Evolutionary conservation across 92 coral and sea anemone species (phyloP).

Genomic region (Porites lobata): DNA sequence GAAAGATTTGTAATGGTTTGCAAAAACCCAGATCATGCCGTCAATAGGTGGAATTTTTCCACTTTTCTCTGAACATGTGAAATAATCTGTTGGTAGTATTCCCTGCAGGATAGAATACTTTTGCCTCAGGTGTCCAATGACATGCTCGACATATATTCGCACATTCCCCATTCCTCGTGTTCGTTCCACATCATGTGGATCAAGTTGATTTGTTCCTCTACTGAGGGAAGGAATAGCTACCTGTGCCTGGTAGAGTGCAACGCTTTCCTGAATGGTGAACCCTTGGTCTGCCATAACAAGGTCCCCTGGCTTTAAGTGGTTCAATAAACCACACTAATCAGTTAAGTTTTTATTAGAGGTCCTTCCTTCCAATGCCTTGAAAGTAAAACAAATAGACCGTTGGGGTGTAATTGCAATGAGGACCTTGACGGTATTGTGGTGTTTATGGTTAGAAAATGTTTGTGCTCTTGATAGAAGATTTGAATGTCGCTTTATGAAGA

Average conservation of each 20-base stretch:
- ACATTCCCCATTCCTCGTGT: slow-evolving; percentile 48
- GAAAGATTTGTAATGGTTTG: slow-evolving; percentile 41
- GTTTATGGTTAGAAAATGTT: slow-evolving; percentile 9
- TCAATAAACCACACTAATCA: slow-evolving; percentile 50
- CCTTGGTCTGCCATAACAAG: slow-evolving; percentile 53
- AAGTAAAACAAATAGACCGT: no score
- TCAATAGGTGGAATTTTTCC: slow-evolving; percentile 38
- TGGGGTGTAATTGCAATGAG: slow-evolving; percentile 23
- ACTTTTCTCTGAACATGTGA: slow-evolving; percentile 41
- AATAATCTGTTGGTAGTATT: slow-evolving; percentile 49
- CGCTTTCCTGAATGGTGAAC: not conserved
- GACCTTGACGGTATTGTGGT: slow-evolving; percentile 66
- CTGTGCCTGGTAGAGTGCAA: slow-evolving; percentile 22
- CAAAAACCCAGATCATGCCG: slow-evolving; percentile 43
- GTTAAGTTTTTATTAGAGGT: slow-evolving; percentile 45
- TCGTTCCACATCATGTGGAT: slow-evolving; percentile 28
- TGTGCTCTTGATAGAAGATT: no score
- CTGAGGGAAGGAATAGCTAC: not conserved
- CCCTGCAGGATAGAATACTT: slow-evolving; percentile 34
- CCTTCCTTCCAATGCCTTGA: slow-evolving; percentile 1
- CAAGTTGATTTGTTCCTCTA: not conserved
- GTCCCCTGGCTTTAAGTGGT: slow-evolving; percentile 44
- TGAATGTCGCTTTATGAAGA: no score
- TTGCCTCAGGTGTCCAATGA: slow-evolving; percentile 46
- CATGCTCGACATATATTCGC: slow-evolving; percentile 44